Conservation (phyloP, 2,888 invertebrate genomes). For the Standfussiana lucernea region DNA sequence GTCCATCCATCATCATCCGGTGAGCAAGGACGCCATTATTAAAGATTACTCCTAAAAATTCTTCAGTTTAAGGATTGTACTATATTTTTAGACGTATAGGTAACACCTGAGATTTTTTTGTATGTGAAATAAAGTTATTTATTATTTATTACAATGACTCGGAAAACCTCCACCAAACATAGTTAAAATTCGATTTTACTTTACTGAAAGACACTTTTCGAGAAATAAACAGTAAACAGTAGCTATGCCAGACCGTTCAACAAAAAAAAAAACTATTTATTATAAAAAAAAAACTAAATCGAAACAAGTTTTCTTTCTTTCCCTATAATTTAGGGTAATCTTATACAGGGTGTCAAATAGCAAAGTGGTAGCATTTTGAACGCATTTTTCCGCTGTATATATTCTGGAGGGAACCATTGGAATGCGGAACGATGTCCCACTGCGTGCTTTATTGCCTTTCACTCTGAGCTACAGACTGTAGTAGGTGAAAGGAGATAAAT, state of each 20-base stretch:
- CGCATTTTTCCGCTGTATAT: constrained; percentile 71
- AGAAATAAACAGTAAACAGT: neutral
- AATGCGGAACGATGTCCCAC: constrained; percentile 76
- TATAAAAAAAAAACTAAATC: constrained; percentile 6
- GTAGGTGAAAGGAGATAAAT: constrained; percentile 22
- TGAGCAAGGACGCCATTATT: neutral
- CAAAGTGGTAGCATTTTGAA: constrained; percentile 46
- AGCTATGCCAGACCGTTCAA: neutral
- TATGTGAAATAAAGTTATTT: too few relatives aligned
- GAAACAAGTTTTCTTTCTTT: neutral
- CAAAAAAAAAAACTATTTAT: neutral
- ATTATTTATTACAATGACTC: too few relatives aligned
- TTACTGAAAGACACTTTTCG: neutral
- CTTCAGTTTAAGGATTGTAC: too few relatives aligned
- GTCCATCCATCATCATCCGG: too few relatives aligned
- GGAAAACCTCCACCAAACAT: neutral
- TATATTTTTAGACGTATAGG: too few relatives aligned
- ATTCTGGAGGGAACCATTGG: constrained; percentile 74
- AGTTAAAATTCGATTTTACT: neutral
- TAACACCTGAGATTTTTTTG: too few relatives aligned
- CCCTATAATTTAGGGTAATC: constrained; percentile 47
- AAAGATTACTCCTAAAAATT: neutral
- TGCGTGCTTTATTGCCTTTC: constrained; percentile 77
- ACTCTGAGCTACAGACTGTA: constrained; percentile 53
- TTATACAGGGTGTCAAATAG: constrained; percentile 55